A percentile compares a stretch with the other conserved stretches of the same genome.
Conservation (phyloP, 2,113 vertebrate species). For the Cacatua alba region DNA sequence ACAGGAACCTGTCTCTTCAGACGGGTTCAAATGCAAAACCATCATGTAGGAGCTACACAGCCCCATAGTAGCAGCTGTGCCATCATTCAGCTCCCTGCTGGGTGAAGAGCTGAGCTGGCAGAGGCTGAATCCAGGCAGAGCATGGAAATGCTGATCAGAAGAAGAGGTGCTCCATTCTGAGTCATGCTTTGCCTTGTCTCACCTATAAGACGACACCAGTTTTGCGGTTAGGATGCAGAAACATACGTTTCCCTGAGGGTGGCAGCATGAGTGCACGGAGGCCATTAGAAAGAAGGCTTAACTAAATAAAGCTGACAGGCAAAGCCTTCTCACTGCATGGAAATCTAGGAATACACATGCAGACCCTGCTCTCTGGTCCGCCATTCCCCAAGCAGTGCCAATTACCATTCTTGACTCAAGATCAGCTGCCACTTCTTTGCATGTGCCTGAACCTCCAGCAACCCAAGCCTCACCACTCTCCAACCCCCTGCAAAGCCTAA, state of each 20-base stretch:
- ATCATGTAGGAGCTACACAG: background rate
- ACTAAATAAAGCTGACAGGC: background rate
- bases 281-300: background rate
- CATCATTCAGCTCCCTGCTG: background rate
- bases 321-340: background rate
- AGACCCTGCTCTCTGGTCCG: background rate
- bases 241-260: background rate
- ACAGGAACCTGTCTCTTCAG: background rate
- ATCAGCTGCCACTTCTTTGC: background rate
- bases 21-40: background rate
- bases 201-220: too few relatives aligned
- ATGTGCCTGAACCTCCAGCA: background rate
- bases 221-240: background rate
- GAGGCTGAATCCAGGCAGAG: background rate
- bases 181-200: background rate
- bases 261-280: background rate
- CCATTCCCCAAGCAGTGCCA: background rate
- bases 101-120: background rate
- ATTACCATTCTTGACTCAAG: background rate
- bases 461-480: background rate
- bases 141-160: background rate
- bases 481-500: background rate
- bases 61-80: background rate
- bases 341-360: rapidly evolving
- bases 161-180: background rate